Evolutionary conservation across 1,140 invertebrate genomes (phyloP).

Genomic region (Zaprionus gabonicus): DNA sequence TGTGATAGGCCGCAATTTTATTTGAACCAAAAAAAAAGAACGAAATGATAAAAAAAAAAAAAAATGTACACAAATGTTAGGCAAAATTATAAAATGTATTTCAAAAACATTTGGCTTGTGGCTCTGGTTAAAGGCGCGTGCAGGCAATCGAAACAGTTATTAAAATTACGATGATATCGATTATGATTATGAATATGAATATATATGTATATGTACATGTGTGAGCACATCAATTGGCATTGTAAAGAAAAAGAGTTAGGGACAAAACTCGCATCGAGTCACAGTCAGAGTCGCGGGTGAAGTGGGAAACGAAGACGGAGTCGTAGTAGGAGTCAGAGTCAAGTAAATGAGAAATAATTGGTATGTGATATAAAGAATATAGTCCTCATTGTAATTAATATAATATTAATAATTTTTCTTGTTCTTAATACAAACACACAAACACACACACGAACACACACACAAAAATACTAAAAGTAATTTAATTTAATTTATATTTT

Average conservation of each 20-base stretch:
- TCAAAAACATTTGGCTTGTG: conserved; percentile 45
- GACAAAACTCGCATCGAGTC: conserved; percentile 77
- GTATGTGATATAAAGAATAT: conserved; percentile 84
- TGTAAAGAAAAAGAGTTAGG: conserved; percentile 46
- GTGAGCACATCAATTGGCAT: conserved; percentile 58
- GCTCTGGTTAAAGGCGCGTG: conserved; percentile 58
- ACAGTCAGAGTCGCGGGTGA: conserved; percentile 53
- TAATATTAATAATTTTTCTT: conserved; percentile 64
- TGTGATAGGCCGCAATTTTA: conserved; percentile 79
- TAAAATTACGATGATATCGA: conserved; percentile 44
- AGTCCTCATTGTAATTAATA: conserved; percentile 83
- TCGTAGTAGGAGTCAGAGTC: conserved; percentile 33
- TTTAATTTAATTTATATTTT: conserved; percentile 71
- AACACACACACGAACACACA: conserved; percentile 10
- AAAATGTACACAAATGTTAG: conserved; percentile 32
- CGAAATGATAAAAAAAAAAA: conserved; percentile 21
- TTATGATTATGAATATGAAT: conserved; percentile 30
- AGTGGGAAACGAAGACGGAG: not conserved
- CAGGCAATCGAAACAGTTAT: conserved; percentile 60
- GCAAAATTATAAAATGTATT: conserved; percentile 20
- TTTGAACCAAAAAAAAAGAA: conserved; percentile 67
- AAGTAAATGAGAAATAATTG: conserved; percentile 77
- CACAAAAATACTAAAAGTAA: conserved; percentile 54
- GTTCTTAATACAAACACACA: conserved; percentile 45
- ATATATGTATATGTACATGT: conserved; percentile 50